A percentile compares a stretch with the other conserved stretches of the same genome.
These are phyloP conservation scores for Seira musarum DNA, from an alignment of 2,888 invertebrate species.

Conservation along the genomic window DNA sequence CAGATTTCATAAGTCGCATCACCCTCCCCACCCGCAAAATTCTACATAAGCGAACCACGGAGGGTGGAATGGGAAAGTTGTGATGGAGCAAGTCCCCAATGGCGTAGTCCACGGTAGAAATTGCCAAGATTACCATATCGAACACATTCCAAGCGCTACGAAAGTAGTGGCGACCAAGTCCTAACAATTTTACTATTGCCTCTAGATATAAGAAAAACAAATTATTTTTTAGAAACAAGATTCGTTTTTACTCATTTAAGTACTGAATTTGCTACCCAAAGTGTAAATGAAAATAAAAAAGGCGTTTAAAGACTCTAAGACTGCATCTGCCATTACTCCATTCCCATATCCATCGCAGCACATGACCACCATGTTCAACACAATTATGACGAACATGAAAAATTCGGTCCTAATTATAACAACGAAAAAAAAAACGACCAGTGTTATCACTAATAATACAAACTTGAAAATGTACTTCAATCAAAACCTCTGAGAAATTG, in stretches of 20 bases:
- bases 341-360: constrained; percentile 23
- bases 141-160: constrained; percentile 97
- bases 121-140: constrained; percentile 92
- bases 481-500: constrained; percentile 20
- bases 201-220: constrained; percentile 77
- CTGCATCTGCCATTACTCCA: background rate
- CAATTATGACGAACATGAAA: constrained; percentile 25
- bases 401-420: constrained; percentile 23
- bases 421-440: too few species aligned
- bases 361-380: constrained; percentile 21
- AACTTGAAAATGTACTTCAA: too few species aligned
- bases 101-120: constrained; percentile 78
- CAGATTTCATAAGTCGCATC: constrained; percentile 95
- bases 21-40: constrained; percentile 98
- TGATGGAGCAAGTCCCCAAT: constrained; percentile 88
- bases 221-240: constrained; percentile 5
- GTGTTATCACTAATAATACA: too few species aligned
- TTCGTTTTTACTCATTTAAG: too few species aligned
- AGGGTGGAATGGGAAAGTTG: constrained; percentile 94
- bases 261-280: constrained; percentile 75
- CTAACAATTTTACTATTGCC: constrained; percentile 94
- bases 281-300: constrained; percentile 35
- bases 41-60: constrained; percentile 95
- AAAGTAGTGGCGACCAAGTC: constrained; percentile 94
- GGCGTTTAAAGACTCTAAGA: constrained; percentile 9